These are phyloP conservation scores for Synanthedon tipuliformis DNA, from an alignment of 2,888 invertebrate species.

Conservation along the genomic window DNA sequence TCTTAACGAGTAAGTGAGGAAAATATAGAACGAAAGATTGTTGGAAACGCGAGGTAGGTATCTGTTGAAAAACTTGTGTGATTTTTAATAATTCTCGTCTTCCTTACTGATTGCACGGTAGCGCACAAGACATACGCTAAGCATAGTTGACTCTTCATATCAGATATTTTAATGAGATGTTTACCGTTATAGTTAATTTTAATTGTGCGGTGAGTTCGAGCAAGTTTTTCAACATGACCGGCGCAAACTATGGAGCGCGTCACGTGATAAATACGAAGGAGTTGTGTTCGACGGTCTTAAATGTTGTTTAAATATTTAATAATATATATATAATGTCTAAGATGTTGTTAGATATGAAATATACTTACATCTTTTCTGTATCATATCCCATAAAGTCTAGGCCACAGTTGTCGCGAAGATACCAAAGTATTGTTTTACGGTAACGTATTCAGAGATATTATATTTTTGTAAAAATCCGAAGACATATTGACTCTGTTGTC, in stretches of 20 bases:
- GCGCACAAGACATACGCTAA: conserved; percentile 49
- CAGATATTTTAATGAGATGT: conserved; percentile 44
- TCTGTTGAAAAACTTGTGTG: conserved; percentile 53
- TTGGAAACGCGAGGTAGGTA: conserved; percentile 17
- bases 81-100: conserved; percentile 45
- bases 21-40: conserved; percentile 11
- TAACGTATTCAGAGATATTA: too few species aligned
- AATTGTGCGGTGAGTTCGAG: conserved; percentile 23
- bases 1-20: conserved; percentile 33
- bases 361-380: neutral
- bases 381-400: conserved; percentile 1
- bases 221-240: conserved; percentile 52
- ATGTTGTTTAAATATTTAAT: conserved; percentile 35
- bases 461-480: too few species aligned
- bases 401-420: conserved; percentile 2
- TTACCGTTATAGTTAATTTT: conserved; percentile 23
- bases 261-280: conserved; percentile 4
- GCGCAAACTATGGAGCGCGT: conserved; percentile 2
- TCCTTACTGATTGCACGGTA: conserved; percentile 53
- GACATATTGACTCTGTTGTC: too few species aligned
- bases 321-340: conserved; percentile 20
- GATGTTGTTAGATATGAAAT: conserved; percentile 31
- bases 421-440: too few species aligned
- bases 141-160: conserved; percentile 56
- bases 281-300: conserved; percentile 6